Evolutionary conservation across 2,113 vertebrate species (phyloP), one percentile per base, ranked within the genome.

Genomic region (Megaceryle torquata): DNA sequence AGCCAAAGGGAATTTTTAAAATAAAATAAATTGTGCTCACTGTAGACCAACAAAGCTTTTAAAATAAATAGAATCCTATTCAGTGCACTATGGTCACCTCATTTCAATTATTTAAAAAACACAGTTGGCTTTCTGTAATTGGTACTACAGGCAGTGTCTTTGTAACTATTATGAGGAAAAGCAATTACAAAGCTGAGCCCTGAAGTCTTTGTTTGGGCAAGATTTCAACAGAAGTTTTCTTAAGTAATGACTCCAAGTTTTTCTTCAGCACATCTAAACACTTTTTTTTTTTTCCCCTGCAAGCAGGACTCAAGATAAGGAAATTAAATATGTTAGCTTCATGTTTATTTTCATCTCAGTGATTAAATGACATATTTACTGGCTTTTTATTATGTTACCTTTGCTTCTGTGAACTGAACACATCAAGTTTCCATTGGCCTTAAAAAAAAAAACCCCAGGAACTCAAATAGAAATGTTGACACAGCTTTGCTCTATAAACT

Each of bases 381-480:
- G 93, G 41, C 69, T 84, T 92, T 96, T 96, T 92, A 89, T 93
- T 84, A 91, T 53, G 81, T 35, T 94, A 90, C 93, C 70, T 94
- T 88, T 69, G 43, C 90, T 94, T 89, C 92, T 92, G 65, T 93
- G 92, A 94, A 94, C 88, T 85, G 88, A 96, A 91, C 72, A 81
- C 92, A 82, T 72, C 31, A 20, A 96, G 86, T 96, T 97, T 96
- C 96, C 95, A 96, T 7, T 94, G 91, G 88, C 93, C 95, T 94
- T 92, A 93, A 92, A 94, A 93, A 95, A 95, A 68, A 2, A 37
- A 37, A 37, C 37, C 13, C 33, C 81, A 84, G 53, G 70, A 94
- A 96, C 77, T 91, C 70, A 91, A 96, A 95, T 33, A 95, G 91
- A 94, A 93, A 84, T 94, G 92, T 95, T 96, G 95, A 96, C 88